Evolutionary conservation across 2,797 vertebrate genomes (phyloP), one percentile per base, ranked within the genome.

Genomic region (Crenichthys baileyi): DNA sequence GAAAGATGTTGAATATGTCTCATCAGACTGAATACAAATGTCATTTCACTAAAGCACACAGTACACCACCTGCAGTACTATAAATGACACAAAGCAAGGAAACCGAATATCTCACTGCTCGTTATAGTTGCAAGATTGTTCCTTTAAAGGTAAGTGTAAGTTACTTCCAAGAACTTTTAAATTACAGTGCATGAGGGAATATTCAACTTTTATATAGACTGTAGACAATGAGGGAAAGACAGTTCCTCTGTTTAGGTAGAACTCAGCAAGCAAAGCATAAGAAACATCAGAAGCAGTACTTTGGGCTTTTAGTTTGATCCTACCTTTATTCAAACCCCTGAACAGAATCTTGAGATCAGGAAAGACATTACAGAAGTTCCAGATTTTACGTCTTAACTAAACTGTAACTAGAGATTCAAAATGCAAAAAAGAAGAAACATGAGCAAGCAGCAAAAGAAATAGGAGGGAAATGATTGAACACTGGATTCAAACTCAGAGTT

Each of bases 291-390:
- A 65, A 9, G 29, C 31, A 65, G 18, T 39, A 16, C 31, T 65
- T 31, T 61, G 60, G 60, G 60, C 60, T 31, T 61, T 61, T 8
- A 31, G 60, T 61, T 61, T 61, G 60, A 61, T 31, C 60, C 60
- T 31, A 29, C 15, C 60, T 15, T 61, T 29, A 61, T 13, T 15
- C 18, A 61, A 26, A 31, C 58, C 26, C 16, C 26, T 7, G 26
- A 61, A 61, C 58, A 18, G 18, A 2, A 29, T 31, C 15, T 31
- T 61, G 60, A 29, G 60, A 61, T 61, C 60, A 61, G 60, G 60
- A 61, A 2, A 18, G 26, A 31, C 29, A 61, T 61, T 61, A 31
- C 26, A 61, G 7, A 15, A 15, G 7, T 31, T 61, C 26, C 15
- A 31, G 16, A 61, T 31, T 31, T 29, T 31, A 18, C 16, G 60